These are phyloP conservation scores for Festucalex cinctus DNA, from an alignment of 2,113 vertebrate genomes.

Conservation along the genomic window DNA sequence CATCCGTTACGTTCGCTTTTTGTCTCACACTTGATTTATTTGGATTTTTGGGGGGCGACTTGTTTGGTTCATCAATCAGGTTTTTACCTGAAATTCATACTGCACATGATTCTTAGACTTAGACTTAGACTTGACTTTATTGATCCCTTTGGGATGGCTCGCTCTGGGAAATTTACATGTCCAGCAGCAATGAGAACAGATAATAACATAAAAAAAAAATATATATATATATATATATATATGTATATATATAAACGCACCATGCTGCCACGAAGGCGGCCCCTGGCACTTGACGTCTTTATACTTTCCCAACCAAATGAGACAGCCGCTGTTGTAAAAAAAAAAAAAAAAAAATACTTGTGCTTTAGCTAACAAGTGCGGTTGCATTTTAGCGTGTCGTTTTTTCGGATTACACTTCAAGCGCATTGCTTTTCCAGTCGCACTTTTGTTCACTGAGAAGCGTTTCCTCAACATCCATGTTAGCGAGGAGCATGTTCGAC, in stretches of 20 bases:
- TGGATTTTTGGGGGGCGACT: constrained; percentile 75
- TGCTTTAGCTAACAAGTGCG: constrained; percentile 40
- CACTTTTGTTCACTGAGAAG: constrained; percentile 46
- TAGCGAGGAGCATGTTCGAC: constrained; percentile 67
- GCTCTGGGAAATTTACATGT: no score
- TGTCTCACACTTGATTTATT: constrained; percentile 64
- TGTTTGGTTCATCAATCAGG: constrained; percentile 75
- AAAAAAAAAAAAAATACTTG: constrained; percentile 35
- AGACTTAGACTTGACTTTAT: no score
- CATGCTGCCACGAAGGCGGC: not conserved
- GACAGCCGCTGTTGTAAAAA: constrained; percentile 30
- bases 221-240: no score
- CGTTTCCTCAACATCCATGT: constrained; percentile 65
- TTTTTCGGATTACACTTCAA: constrained; percentile 45
- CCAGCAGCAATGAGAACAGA: no score
- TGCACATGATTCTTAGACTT: constrained; percentile 68
- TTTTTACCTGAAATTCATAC: constrained; percentile 66
- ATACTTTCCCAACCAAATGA: constrained; percentile 35
- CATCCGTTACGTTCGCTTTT: constrained; percentile 14
- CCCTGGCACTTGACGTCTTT: constrained; percentile 12
- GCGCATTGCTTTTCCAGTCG: constrained; percentile 43
- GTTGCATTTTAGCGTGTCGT: constrained; percentile 23
- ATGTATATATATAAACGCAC: no score
- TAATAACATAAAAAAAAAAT: no score
- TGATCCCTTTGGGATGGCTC: no score